These are phyloP conservation scores for Xylophagus ater DNA, from an alignment of 2,888 invertebrate species.

Conservation along the genomic window DNA sequence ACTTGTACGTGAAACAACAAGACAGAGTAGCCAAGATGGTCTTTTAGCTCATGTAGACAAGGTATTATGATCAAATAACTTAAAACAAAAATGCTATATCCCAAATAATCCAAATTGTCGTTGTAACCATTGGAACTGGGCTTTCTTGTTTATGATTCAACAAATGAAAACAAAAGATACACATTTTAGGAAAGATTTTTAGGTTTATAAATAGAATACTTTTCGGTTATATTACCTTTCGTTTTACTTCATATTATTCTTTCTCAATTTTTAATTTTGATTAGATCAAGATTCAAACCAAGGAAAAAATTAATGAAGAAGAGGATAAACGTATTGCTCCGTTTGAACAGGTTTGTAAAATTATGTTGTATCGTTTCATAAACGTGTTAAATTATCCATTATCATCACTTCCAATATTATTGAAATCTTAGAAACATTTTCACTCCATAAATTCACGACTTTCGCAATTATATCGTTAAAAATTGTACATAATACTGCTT, in stretches of 20 bases:
- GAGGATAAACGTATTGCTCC: conserved; percentile 67
- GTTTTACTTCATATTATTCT: conserved; percentile 24
- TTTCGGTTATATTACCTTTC: conserved; percentile 18
- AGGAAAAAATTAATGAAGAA: conserved; percentile 51
- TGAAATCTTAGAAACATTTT: no score
- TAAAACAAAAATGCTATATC: no score
- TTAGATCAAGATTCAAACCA: conserved; percentile 48
- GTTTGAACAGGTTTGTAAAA: conserved; percentile 65
- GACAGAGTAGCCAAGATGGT: conserved; percentile 84
- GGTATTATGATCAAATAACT: conserved; percentile 51
- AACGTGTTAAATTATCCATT: no score
- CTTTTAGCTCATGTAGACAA: conserved; percentile 82
- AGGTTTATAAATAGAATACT: no score
- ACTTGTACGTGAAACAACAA: conserved; percentile 72
- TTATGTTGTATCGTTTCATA: no score
- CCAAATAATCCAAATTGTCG: no score
- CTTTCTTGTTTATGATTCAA: neutral
- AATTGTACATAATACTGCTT: no score
- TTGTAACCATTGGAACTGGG: no score
- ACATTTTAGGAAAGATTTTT: no score
- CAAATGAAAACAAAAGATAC: neutral
- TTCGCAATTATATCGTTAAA: no score
- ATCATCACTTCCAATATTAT: no score
- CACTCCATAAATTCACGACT: no score
- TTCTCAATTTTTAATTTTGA: conserved; percentile 5